These are phyloP conservation scores for Zeus faber DNA, from an alignment of 2,113 vertebrate species.

Conservation along the genomic window DNA sequence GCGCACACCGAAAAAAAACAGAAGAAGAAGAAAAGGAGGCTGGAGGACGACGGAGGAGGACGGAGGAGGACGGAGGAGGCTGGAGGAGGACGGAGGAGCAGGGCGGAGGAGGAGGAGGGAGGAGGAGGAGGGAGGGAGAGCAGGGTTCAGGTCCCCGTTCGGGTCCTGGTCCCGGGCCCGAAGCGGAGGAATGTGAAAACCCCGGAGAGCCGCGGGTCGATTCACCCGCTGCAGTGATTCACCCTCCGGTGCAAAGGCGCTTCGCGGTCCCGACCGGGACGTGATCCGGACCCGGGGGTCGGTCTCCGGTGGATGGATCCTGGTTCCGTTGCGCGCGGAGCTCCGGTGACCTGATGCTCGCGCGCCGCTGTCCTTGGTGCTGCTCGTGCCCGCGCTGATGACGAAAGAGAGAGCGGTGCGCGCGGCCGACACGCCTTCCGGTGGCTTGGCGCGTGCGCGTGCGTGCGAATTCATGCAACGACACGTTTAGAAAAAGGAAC, in stretches of 20 bases:
- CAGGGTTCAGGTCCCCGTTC: no score
- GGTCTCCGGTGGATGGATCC: no score
- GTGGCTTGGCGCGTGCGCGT: not conserved
- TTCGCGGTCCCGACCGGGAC: not conserved
- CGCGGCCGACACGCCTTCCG: slow-evolving; percentile 27
- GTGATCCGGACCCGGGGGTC: not conserved
- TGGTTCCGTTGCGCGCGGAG: slow-evolving; percentile 30
- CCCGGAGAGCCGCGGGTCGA: not conserved
- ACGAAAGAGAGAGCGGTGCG: slow-evolving; percentile 30
- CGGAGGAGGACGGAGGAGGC: no score
- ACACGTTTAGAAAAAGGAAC: no score
- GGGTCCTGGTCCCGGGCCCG: no score
- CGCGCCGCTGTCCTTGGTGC: slow-evolving; percentile 72
- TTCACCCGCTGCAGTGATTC: not conserved
- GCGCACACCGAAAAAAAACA: no score
- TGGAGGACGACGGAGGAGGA: no score
- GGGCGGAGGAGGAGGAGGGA: no score
- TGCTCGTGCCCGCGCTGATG: slow-evolving; percentile 45
- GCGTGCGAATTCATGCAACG: slow-evolving; percentile 18
- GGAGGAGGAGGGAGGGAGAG: no score
- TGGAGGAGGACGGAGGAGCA: no score
- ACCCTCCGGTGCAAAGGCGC: not conserved
- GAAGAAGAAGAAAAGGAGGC: no score
- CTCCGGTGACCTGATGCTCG: slow-evolving; percentile 70
- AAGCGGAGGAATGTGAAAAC: not conserved